Evolutionary conservation across 1,140 invertebrate genomes (phyloP), one percentile per base, ranked within the genome.

Genomic region (Drosophila rhopaloa): DNA sequence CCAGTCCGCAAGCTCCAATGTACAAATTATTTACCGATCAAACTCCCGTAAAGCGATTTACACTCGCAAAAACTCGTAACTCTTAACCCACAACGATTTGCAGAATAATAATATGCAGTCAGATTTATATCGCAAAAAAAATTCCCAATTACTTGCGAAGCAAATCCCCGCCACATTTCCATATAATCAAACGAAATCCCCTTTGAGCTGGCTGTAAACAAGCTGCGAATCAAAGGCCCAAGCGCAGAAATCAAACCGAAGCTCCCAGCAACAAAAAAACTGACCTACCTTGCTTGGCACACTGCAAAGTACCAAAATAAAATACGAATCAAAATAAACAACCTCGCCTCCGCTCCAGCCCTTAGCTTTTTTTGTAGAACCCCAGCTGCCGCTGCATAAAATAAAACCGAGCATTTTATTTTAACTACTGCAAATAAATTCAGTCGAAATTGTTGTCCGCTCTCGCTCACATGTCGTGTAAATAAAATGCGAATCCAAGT

Each of bases 321-420:
- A 74, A 63, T 11, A 40, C 29, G 35, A 32, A 55, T 43, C 70
- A 54, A 60, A 47, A 63, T 50, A 63, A 74, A 55, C 44, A 55
- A 55, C 14, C 68, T 37, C 40, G 54, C 35, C 47, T 46, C 40
- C 47, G n/a, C 2, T 40, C 14, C 16, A 9, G 14, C 60, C 60
- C 51, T 63, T 47, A 24, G 38, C 27, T 40, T 32, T 51, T 50
- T 50, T 50, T 53, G 32, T 38, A n/a, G 57, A 77, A 62, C 61
- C 60, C 61, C 83, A 88, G 41, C 66, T 66, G 66, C 61, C 41
- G 62, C 50, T 48, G 51, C 62, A 88, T 76, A 74, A 82, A 88
- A 86, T 86, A 86, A 88, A 86, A 83, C 58, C 75, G 66, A 88
- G 72, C 83, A 86, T 79, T 88, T 86, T 88, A 86, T 88, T 88